Evolutionary conservation across 2,888 invertebrate species (phyloP).

Genomic region (Coelopa pilipes): DNA sequence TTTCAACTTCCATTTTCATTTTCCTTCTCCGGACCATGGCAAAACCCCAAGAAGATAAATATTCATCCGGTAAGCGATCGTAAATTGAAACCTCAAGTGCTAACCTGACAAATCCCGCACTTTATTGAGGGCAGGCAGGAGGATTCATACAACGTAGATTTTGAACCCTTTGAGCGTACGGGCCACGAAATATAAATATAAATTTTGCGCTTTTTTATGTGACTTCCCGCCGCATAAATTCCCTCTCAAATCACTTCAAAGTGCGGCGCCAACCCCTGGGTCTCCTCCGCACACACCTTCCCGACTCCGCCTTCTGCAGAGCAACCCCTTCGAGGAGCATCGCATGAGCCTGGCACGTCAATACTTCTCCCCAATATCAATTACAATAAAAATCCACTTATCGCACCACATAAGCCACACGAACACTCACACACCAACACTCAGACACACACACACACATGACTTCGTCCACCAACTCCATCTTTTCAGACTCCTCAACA

Average conservation of each 20-base stretch:
- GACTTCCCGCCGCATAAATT: slow-evolving; percentile 31
- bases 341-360: slow-evolving; percentile 14
- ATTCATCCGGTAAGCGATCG: neutral
- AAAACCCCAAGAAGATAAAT: neutral
- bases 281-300: too few species aligned
- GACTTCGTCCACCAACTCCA: neutral
- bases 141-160: neutral
- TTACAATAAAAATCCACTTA: slow-evolving; percentile 66
- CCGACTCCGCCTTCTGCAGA: too few species aligned
- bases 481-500: neutral
- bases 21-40: neutral
- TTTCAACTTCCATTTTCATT: neutral
- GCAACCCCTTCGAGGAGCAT: neutral
- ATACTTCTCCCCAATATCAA: slow-evolving; percentile 58
- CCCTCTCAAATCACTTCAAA: slow-evolving; percentile 26
- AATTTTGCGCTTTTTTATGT: slow-evolving; percentile 35
- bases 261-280: neutral
- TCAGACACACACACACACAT: neutral
- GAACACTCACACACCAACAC: neutral
- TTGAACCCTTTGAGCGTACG: neutral
- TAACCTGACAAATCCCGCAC: slow-evolving; percentile 64
- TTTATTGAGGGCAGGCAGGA: slow-evolving; percentile 53
- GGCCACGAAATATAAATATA: slow-evolving; percentile 6
- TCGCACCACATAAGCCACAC: slow-evolving; percentile 58
- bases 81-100: slow-evolving; percentile 50